A percentile compares a stretch with the other conserved stretches of the same genome.
phyloP scores from a whole-genome alignment of 2,113 vertebrate species.

The Passer montanus region DNA sequence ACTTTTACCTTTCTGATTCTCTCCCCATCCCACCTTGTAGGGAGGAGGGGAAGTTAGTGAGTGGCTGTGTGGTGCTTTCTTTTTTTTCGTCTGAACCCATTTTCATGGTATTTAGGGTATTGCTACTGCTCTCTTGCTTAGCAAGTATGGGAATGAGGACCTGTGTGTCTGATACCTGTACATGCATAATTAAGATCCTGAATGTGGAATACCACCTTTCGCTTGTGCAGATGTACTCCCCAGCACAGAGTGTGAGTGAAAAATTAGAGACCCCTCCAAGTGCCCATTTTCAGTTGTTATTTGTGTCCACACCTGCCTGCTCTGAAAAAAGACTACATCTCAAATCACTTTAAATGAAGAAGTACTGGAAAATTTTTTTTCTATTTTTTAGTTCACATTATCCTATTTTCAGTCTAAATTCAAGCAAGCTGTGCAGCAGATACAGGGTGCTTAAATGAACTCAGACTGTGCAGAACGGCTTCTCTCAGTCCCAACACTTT shows the following conservation, averaged over 20 bases:
- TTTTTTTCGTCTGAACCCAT: background rate
- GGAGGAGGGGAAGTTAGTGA: background rate
- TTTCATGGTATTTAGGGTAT: background rate
- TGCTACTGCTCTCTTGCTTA: background rate
- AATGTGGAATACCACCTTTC: background rate
- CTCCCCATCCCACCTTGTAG: background rate
- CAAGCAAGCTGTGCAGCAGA: background rate
- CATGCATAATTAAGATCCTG: accelerated
- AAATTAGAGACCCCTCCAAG: background rate
- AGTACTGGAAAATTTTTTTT: background rate
- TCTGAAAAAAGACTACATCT: background rate
- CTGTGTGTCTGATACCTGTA: background rate
- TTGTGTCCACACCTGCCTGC: background rate
- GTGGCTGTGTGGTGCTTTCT: background rate
- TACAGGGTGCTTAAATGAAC: background rate
- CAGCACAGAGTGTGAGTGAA: accelerated
- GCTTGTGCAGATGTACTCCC: too few species aligned
- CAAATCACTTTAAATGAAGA: background rate
- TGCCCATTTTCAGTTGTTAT: background rate
- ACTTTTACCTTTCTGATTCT: background rate
- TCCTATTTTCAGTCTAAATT: background rate
- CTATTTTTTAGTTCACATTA: background rate
- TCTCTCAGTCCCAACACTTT: background rate
- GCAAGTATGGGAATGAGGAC: background rate
- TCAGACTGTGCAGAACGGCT: background rate